These are phyloP conservation scores for Etheostoma cragini DNA, from an alignment of 2,113 vertebrate genomes.

Conservation along the genomic window DNA sequence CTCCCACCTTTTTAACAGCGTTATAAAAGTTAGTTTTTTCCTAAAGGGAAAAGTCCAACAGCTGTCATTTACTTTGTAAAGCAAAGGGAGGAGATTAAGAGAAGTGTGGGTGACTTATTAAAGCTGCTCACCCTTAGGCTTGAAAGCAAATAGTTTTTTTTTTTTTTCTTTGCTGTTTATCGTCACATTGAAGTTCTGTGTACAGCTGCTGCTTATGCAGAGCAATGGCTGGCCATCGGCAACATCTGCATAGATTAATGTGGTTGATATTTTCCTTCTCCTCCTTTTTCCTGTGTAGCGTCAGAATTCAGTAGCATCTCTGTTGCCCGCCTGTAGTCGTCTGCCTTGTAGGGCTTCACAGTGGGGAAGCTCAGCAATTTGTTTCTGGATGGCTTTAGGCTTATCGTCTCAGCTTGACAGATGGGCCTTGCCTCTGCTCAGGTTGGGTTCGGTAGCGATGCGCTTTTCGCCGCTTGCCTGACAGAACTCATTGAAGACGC, in stretches of 20 bases:
- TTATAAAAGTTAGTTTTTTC: conserved; percentile 17
- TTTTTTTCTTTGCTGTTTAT: conserved; percentile 33
- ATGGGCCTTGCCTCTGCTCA: conserved; percentile 76
- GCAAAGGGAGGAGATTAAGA: conserved; percentile 45
- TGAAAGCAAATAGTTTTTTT: conserved; percentile 7
- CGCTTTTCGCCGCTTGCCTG: conserved; percentile 62
- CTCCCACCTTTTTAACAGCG: conserved; percentile 8
- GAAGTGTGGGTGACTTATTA: conserved; percentile 39
- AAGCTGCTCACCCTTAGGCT: conserved; percentile 38
- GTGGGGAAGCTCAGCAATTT: conserved; percentile 78
- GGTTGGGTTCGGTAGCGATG: conserved; percentile 67
- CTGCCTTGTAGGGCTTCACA: conserved; percentile 59
- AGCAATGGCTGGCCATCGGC: conserved; percentile 53
- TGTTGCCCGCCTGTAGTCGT: conserved; percentile 34
- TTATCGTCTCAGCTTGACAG: conserved; percentile 79
- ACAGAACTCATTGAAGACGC: conserved; percentile 80
- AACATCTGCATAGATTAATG: conserved; percentile 69
- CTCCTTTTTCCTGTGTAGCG: conserved; percentile 35
- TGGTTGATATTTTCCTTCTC: conserved; percentile 56
- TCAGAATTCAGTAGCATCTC: conserved; percentile 55
- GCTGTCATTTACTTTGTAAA: conserved; percentile 35
- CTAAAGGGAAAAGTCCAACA: conserved; percentile 26
- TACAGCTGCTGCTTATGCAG: conserved; percentile 52
- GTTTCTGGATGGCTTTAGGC: conserved; percentile 77
- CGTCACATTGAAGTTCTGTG: conserved; percentile 18